phyloP scores from a whole-genome alignment of 1,140 invertebrate genomes.

The Bradysia coprophila region DNA sequence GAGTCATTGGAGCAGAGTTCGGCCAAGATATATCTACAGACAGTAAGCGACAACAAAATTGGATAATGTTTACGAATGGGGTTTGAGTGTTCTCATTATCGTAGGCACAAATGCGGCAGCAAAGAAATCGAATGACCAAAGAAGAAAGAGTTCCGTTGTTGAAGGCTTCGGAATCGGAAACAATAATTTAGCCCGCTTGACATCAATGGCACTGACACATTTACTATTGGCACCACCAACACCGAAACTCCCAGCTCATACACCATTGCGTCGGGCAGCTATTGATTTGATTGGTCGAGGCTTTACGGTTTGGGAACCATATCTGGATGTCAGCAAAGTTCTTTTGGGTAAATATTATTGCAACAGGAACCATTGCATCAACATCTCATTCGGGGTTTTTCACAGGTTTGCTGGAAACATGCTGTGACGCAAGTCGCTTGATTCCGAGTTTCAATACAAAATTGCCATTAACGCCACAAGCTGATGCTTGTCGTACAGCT shows the following conservation, averaged over 20 bases:
- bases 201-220: slow-evolving; percentile 86
- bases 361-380: too few species aligned
- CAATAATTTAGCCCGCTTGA: slow-evolving; percentile 76
- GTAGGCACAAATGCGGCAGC: slow-evolving; percentile 12
- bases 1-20: slow-evolving; percentile 96
- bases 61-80: too few species aligned
- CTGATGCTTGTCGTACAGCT: slow-evolving; percentile 91
- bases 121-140: slow-evolving; percentile 26
- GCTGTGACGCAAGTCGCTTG: slow-evolving; percentile 80
- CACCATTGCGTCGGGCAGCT: slow-evolving; percentile 78
- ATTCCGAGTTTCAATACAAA: slow-evolving; percentile 92
- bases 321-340: slow-evolving; percentile 90
- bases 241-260: slow-evolving; percentile 66
- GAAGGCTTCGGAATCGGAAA: slow-evolving; percentile 86
- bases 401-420: slow-evolving; percentile 74
- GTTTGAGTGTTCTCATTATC: slow-evolving; percentile 5
- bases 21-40: slow-evolving; percentile 70
- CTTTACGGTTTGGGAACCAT: slow-evolving; percentile 97
- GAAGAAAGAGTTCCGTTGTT: slow-evolving; percentile 60
- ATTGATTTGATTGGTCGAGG: slow-evolving; percentile 93
- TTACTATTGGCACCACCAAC: slow-evolving; percentile 74
- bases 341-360: slow-evolving; percentile 33
- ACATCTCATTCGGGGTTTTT: too few species aligned
- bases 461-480: slow-evolving; percentile 78
- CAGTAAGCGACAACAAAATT: too few species aligned